Evolutionary conservation across 2,797 vertebrate species (phyloP), one percentile per base, ranked within the genome.

Genomic region (Streptopelia turtur): DNA sequence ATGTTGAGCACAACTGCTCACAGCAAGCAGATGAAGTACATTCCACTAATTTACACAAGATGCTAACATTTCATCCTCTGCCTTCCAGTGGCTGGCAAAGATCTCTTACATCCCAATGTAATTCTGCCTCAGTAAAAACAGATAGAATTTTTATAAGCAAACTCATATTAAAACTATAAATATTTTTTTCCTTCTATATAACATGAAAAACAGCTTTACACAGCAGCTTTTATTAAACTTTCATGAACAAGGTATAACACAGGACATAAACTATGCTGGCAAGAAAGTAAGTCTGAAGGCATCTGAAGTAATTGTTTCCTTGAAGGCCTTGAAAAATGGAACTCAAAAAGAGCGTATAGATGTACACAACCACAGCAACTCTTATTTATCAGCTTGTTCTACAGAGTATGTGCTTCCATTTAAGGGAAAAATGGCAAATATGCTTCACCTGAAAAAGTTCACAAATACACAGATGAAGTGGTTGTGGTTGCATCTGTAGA

Each of bases 1-100:
- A 95, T 71, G 52, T 30, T 80, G 53, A 89, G 57, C 76, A 85
- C 33, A 70, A 96, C 76, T 87, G 78, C 68, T 93, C 75, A 95
- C 78, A 95, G 72, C 87, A 85, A 94, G 70, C 31, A 80, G 53
- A 87, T 85, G 63, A 92, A 91, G 55, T 43, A 63, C 57, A 55
- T 83, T 83, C 59, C 47, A 30, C 79, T 86, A 86, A 96, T 88
- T 83, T 15, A 3, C 85, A 88, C 39, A 84, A 94, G 88, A 95
- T 78, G 77, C 57, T 94, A 85, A 80, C 2, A 0, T 78, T 86
- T 91, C 75, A 64, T 39, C 13, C 0, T 78, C 57, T 91, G 87
- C 75, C 57, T 95, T 93, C 59, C 87, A 92, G 56, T 31, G 45
- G 74, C 13, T 23, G 55, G 49, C 43, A 89, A 87, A 93, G 49